These are phyloP conservation scores for Eutrigla gurnardus DNA, from an alignment of 2,797 vertebrate genomes.

Conservation along the genomic window DNA sequence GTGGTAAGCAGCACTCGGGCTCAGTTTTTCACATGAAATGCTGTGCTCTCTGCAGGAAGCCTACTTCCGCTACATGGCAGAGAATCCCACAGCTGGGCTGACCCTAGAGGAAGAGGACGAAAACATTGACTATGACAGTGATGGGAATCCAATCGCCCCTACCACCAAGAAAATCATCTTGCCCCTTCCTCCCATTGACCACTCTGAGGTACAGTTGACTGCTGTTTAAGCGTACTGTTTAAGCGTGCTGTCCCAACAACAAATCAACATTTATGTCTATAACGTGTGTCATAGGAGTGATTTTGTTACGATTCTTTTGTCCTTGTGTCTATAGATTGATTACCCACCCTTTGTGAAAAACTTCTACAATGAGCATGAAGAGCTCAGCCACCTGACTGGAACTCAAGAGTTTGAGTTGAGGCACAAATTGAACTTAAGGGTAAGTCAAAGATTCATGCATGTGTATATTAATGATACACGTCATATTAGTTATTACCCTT, in stretches of 20 bases:
- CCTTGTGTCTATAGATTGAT: conserved; percentile 87
- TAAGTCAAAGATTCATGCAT: conserved; percentile 70
- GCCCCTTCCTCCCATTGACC: conserved; percentile 96
- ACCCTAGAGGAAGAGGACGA: conserved; percentile 96
- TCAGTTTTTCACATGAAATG: conserved; percentile 55
- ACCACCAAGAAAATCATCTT: conserved; percentile 95
- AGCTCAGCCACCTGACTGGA: conserved; percentile 90
- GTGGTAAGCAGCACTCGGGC: neutral
- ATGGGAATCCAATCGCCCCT: conserved; percentile 95
- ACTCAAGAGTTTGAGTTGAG: conserved; percentile 91
- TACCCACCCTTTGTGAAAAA: conserved; percentile 99
- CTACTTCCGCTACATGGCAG: conserved; percentile 99
- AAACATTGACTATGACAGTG: conserved; percentile 96
- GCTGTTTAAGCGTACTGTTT: neutral
- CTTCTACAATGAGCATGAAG: conserved; percentile 97
- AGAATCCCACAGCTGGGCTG: conserved; percentile 97
- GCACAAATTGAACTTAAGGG: conserved; percentile 95
- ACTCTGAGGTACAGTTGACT: conserved; percentile 89
- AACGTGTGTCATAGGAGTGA: accelerated
- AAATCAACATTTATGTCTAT: neutral
- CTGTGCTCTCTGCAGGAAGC: conserved; percentile 93
- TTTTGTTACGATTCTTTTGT: conserved; percentile 1
- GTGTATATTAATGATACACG: neutral
- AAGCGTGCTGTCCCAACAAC: neutral
- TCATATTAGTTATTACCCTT: neutral